Evolutionary conservation across 2,888 invertebrate genomes (phyloP).

Genomic region (Lysandra bellargus): DNA sequence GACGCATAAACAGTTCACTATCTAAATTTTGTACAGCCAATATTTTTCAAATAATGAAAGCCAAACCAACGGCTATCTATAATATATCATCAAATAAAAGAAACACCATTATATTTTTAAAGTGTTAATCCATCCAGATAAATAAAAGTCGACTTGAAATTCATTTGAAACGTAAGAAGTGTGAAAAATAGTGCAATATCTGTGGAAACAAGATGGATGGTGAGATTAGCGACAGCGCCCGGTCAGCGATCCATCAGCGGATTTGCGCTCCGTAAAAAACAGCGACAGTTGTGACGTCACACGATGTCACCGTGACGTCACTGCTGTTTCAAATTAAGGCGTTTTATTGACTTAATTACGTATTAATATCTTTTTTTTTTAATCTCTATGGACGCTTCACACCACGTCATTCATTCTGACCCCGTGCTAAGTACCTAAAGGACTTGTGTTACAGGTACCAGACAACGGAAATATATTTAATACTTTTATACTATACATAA

Average conservation of each 20-base stretch:
- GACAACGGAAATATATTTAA: no score
- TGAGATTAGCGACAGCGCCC: conserved; percentile 37
- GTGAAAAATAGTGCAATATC: conserved; percentile 26
- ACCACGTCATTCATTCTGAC: no score
- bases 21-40: no score
- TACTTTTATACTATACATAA: no score
- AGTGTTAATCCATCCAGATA: background rate
- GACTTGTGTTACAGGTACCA: no score
- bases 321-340: background rate
- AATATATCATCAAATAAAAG: no score
- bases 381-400: no score
- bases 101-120: background rate
- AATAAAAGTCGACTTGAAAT: conserved; percentile 19
- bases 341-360: background rate
- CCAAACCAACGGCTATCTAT: no score
- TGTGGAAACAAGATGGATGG: conserved; percentile 29
- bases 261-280: conserved; percentile 36
- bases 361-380: no score
- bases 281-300: background rate
- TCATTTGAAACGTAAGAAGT: background rate
- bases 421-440: no score
- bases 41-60: no score
- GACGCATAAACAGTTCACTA: no score
- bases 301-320: background rate
- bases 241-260: conserved; percentile 43